Conservation (phyloP, 1,140 invertebrate species). For the Laodelphax striatellus region DNA sequence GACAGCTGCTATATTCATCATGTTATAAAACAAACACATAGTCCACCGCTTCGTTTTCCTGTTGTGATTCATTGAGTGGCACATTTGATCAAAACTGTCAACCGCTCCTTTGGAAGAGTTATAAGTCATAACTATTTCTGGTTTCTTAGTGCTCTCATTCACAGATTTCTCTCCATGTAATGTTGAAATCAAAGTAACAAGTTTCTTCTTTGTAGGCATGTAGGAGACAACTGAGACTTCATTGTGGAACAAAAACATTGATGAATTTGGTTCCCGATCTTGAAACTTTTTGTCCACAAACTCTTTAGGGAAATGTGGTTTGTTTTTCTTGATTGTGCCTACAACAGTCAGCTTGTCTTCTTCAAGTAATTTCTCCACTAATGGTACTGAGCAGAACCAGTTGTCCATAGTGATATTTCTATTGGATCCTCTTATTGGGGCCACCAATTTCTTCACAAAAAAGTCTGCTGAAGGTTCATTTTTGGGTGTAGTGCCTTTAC, state of each 20-base stretch:
- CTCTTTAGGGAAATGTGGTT: slow-evolving; percentile 13
- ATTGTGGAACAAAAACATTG: slow-evolving; percentile 11
- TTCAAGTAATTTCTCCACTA: slow-evolving; percentile 16
- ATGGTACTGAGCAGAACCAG: slow-evolving; percentile 23
- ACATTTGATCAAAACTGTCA: slow-evolving; percentile 28
- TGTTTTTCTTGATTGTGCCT: slow-evolving; percentile 21
- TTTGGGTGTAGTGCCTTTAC: slow-evolving; percentile 11
- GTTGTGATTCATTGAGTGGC: neutral
- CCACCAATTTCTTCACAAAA: slow-evolving; percentile 23
- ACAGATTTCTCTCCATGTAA: slow-evolving; percentile 10
- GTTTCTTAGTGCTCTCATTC: slow-evolving; percentile 17
- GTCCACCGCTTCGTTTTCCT: neutral
- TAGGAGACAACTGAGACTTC: slow-evolving; percentile 14
- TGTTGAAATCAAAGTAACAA: slow-evolving; percentile 17
- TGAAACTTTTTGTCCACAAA: slow-evolving; percentile 7
- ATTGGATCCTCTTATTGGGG: slow-evolving; percentile 13
- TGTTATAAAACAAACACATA: slow-evolving; percentile 3
- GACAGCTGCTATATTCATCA: neutral
- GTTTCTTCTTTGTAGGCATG: slow-evolving; percentile 17
- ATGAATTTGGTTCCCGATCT: neutral
- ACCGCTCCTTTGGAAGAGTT: slow-evolving; percentile 31
- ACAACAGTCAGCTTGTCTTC: slow-evolving; percentile 21
- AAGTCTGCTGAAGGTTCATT: slow-evolving; percentile 1
- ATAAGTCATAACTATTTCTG: slow-evolving; percentile 26
- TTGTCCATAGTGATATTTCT: slow-evolving; percentile 28